Evolutionary conservation across 2,113 vertebrate genomes (phyloP).

Genomic region (Oncorhynchus masou): DNA sequence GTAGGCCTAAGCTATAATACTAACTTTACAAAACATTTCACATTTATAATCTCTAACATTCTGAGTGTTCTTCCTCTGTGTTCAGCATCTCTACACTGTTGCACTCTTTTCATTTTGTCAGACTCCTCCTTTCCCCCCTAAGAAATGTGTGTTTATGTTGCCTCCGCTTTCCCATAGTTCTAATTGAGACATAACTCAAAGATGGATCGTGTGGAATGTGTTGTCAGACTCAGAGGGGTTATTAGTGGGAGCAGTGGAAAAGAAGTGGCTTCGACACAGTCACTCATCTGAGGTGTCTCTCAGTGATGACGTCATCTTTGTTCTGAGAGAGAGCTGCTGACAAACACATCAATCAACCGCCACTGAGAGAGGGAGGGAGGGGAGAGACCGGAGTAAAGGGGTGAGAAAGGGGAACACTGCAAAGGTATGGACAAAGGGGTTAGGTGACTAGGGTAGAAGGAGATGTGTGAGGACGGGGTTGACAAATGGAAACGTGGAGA

Average conservation of each 20-base stretch:
- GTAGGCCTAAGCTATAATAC: too few species aligned
- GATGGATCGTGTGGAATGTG: background rate
- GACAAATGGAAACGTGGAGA: too few species aligned
- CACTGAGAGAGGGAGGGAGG: background rate
- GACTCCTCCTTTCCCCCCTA: too few species aligned
- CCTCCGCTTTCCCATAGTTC: background rate
- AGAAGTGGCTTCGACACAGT: background rate
- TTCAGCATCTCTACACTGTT: too few species aligned
- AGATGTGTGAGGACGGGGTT: too few species aligned
- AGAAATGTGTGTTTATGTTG: background rate
- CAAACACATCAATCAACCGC: background rate
- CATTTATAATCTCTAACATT: too few species aligned
- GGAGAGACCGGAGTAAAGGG: background rate
- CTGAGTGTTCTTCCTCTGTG: too few species aligned
- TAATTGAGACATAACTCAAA: constrained; percentile 6
- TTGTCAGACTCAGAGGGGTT: background rate
- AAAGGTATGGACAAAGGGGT: too few species aligned
- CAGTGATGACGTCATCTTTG: background rate
- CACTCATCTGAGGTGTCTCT: background rate
- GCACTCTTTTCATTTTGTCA: too few species aligned
- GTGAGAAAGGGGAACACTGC: background rate
- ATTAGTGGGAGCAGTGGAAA: background rate
- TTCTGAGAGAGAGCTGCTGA: background rate
- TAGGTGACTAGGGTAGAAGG: too few species aligned
- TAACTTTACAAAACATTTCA: too few species aligned